Base-by-base conservation (phyloP, 2,113 vertebrate genomes). In the Aspiorhynchus laticeps region DNA sequence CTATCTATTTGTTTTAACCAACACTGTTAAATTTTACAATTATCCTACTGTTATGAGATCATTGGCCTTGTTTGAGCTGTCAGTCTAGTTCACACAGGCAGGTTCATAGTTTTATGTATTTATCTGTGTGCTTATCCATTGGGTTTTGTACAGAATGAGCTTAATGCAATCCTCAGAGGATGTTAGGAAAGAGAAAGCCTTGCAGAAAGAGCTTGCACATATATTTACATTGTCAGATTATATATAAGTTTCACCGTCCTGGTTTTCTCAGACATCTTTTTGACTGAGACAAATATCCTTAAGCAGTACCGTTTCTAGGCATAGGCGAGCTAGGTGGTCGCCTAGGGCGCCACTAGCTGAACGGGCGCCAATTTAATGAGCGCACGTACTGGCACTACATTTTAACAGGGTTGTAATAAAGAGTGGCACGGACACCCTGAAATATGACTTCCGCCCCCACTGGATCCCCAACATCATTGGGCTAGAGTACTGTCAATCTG, bases 1-100 rank as follows among this genome's bases (percentile, higher is more conserved):
- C 51, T 7, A 15, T 80, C 73, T 71, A 38, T 83, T 74, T 84
- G n/a, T 82, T 24, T 89, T 88, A 38, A 80, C 73, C 10, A 61
- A 59, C 46, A 53, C 26, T 56, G 17, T 51, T 79, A 11, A 19
- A 79, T 61, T 80, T 61, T 80, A 38, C 78, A 80, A 61, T 80
- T 61, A 80, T 61, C 21, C 53, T 80, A 19, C 77, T 61, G 53
- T 80, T 61, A 38, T 59, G 33, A 59, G 78, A 38, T 38, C 4
- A 80, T 36, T 80, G 48, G 31, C 78, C 78, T 80, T 38, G 53
- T 80, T 80, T 80, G 78, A 80, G 78, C 78, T 61, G 31, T 59
- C 77, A 59, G 28, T 38, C 53, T n/a, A 12, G 17, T 38, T 79
- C 51, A 79, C 28, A 59, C 33, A 36, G 28, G 19, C 28, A 79